phyloP scores from a whole-genome alignment of 2,113 vertebrate genomes.

The Heterochromis multidens region DNA sequence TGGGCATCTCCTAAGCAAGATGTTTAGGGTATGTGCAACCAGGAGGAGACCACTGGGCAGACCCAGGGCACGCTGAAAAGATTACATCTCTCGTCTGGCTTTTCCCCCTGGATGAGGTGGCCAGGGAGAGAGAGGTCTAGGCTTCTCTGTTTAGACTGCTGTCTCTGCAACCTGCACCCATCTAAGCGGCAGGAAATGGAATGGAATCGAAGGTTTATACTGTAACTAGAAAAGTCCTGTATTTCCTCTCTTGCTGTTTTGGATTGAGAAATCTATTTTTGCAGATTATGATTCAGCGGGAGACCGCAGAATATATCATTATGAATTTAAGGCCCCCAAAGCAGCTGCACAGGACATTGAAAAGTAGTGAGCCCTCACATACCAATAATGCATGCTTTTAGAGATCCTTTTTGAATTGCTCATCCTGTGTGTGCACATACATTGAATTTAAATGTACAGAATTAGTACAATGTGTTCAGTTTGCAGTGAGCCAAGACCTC shows the following conservation, averaged over 20 bases:
- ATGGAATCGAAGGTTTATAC: not conserved
- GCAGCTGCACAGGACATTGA: not conserved
- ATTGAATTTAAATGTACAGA: not conserved
- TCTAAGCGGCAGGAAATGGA: not conserved
- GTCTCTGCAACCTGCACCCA: not conserved
- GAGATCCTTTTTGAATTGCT: not conserved
- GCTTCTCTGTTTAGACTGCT: not conserved
- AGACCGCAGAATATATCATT: not conserved
- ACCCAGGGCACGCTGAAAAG: too few species aligned
- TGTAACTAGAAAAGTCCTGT: not conserved
- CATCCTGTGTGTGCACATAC: not conserved
- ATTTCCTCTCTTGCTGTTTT: not conserved
- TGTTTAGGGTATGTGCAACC: too few species aligned
- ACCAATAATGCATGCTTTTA: not conserved
- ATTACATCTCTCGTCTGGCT: not conserved
- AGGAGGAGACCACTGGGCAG: too few species aligned
- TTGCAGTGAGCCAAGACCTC: not conserved
- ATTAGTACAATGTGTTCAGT: not conserved
- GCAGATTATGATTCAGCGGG: not conserved
- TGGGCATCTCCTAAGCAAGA: too few species aligned
- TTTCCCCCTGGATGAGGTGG: not conserved
- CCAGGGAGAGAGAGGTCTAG: not conserved
- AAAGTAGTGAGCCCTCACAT: not conserved
- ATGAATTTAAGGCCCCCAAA: not conserved
- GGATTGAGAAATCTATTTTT: not conserved